Base-by-base conservation (phyloP, 2,797 vertebrate species). In the Parauchenoglanis punctatus region DNA sequence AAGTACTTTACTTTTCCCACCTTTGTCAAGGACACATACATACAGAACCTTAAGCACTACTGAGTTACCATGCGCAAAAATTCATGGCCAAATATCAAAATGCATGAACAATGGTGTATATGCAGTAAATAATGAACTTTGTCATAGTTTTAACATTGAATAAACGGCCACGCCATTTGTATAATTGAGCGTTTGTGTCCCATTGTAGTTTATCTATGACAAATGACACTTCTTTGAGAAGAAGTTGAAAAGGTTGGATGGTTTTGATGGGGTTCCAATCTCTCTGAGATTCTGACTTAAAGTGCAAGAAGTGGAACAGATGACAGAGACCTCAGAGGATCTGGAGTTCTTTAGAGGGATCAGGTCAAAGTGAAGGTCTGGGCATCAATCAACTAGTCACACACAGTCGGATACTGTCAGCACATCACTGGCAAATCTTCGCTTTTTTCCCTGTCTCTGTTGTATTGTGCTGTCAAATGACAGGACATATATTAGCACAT, bases 241-340 rank as follows among this genome's bases (percentile, higher is more conserved):
- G 56, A 35, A 3, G 25, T 25, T 49, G 13, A 82, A 73, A 76
- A 81, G 72, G 54, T 70, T 84, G 58, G 49, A 56, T 82, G 35
- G 87, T 40, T 84, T 88, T 83, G 75, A 87, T 76, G 35, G 58
- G 67, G 80, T 85, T 72, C 46, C 46, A 86, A 70, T 88, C 70
- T 58, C 18, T 81, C 20, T 23, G 44, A 70, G 73, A 59, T 52
- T 77, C 80, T 72, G 35, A 73, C 44, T 86, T 54, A 84, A 84
- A 86, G 59, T 89, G 81, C 84, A 84, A 82, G 58, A 67, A 86
- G 82, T 86, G 76, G 80, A 89, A 81, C 59, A 82, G 86, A 87
- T 86, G 68, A 90, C 75, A 87, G 12, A 76, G 44, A 59, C 58
- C 68, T 87, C 83, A 84, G 85, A 89, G 72, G 28, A 81, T 85